phyloP scores from a whole-genome alignment of 2,888 invertebrate genomes.

The Colletes collaris region DNA sequence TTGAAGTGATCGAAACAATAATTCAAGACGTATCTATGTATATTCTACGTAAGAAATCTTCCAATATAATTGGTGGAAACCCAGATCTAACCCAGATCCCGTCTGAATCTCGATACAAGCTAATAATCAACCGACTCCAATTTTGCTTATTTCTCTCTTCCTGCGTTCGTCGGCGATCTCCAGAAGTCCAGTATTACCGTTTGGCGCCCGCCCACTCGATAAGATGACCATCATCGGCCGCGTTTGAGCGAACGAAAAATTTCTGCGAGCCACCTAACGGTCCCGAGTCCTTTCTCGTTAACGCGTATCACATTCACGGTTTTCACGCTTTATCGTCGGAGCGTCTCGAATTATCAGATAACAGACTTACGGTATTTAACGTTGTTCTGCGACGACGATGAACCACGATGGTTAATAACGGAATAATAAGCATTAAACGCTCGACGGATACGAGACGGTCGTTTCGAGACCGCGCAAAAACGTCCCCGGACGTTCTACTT shows the following conservation, averaged over 20 bases:
- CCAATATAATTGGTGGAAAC: too few relatives aligned
- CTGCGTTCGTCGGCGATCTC: not conserved
- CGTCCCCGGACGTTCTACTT: slow-evolving; percentile 47
- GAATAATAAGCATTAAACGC: slow-evolving; percentile 35
- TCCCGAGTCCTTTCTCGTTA: slow-evolving; percentile 26
- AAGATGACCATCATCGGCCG: not conserved
- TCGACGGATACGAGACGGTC: slow-evolving; percentile 21
- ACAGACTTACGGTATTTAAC: slow-evolving; percentile 20
- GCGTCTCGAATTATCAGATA: slow-evolving; percentile 32
- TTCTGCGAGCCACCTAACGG: slow-evolving; percentile 25
- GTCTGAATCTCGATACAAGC: too few relatives aligned
- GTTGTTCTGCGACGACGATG: not conserved
- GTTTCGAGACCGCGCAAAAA: slow-evolving; percentile 24
- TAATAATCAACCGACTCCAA: too few relatives aligned
- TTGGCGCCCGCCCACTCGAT: not conserved
- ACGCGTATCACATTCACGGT: slow-evolving; percentile 21
- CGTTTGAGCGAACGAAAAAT: slow-evolving; percentile 5
- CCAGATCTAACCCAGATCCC: too few relatives aligned
- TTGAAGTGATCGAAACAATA: too few relatives aligned
- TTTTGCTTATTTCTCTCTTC: too few relatives aligned
- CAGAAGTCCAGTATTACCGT: not conserved
- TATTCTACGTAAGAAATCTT: too few relatives aligned
- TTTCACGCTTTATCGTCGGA: not conserved
- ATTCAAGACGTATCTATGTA: too few relatives aligned
- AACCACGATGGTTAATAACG: slow-evolving; percentile 30